These are phyloP conservation scores for Grammomys dolichurus DNA, from an alignment of 2,113 vertebrate species.

Conservation along the genomic window DNA sequence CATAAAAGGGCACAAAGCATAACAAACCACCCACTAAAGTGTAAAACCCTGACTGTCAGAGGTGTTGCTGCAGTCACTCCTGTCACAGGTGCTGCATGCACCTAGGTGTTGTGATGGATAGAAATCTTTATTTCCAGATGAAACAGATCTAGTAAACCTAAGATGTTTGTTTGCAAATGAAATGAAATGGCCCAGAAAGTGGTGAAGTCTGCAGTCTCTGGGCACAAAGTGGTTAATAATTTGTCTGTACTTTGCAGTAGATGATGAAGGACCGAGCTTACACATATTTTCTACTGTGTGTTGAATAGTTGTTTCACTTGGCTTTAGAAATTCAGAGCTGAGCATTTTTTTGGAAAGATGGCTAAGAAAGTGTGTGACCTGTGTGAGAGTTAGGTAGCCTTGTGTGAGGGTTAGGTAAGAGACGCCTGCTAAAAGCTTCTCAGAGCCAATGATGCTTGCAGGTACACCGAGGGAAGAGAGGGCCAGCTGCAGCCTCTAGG, in stretches of 20 bases:
- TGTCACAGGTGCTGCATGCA: background rate
- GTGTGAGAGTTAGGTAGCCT: background rate
- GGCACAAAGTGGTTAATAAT: background rate
- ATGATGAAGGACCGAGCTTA: background rate
- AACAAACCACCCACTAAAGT: background rate
- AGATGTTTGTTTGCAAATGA: background rate
- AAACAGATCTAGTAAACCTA: background rate
- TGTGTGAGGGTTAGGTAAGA: background rate
- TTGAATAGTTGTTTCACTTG: background rate
- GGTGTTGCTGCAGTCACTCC: background rate
- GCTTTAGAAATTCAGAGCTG: constrained; percentile 13
- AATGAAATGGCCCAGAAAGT: background rate
- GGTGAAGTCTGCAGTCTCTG: background rate
- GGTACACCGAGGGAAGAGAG: background rate
- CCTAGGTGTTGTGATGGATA: background rate
- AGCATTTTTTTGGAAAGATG: background rate
- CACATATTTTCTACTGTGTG: background rate
- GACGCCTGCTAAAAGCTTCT: background rate
- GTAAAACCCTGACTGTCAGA: background rate
- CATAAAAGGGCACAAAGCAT: background rate
- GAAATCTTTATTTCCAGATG: background rate
- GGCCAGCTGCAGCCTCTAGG: background rate
- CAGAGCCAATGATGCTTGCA: background rate
- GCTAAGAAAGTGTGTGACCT: background rate
- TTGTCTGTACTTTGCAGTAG: background rate